Base-by-base conservation (phyloP, 2,888 invertebrate genomes). In the Auanema freiburgensis region DNA sequence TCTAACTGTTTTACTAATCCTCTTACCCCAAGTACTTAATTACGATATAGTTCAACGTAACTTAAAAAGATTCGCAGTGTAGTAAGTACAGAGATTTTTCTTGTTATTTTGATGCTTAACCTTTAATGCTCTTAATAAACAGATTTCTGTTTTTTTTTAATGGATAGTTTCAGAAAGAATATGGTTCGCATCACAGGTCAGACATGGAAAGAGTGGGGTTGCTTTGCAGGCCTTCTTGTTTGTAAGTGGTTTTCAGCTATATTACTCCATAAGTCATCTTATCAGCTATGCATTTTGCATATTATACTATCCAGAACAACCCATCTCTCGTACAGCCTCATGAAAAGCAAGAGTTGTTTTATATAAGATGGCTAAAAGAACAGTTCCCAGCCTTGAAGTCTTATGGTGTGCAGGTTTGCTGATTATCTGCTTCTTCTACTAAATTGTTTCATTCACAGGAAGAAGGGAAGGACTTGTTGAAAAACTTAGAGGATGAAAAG, bases 291-390 rank as follows among this genome's bases (percentile, higher is more conserved):
- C 79, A 79, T 63, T 74, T 69, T 57, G 76, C 77, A 23, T 79
- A 79, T 69, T 79, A 79, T 71, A 74, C 67, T 23, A 79, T 79
- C 50, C 79, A 79, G 64, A 69, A 69, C 51, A 79, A 79, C 55
- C 69, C 69, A 46, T 71, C 71, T 5, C 66, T 79, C 25, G 77
- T 76, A 0, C 66, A 69, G 18, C 69, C 65, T 23, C 64, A 73
- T 53, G 69, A 77, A 62, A 67, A 76, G 49, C 75, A 76, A 58
- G 79, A 79, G 59, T 63, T 79, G 21, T 78, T 79, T 66, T 79
- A 79, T 60, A 70, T 79, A 21, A 62, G 74, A 57, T 78, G 78
- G 78, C 57, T 79, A 21, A 79, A 79, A 55, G 71, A 79, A 57
- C 71, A 70, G 49, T 61, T 79, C 25, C 78, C 78, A 40, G 72